phyloP scores from a whole-genome alignment of 2,888 invertebrate species.

The Piscicola geometra region DNA sequence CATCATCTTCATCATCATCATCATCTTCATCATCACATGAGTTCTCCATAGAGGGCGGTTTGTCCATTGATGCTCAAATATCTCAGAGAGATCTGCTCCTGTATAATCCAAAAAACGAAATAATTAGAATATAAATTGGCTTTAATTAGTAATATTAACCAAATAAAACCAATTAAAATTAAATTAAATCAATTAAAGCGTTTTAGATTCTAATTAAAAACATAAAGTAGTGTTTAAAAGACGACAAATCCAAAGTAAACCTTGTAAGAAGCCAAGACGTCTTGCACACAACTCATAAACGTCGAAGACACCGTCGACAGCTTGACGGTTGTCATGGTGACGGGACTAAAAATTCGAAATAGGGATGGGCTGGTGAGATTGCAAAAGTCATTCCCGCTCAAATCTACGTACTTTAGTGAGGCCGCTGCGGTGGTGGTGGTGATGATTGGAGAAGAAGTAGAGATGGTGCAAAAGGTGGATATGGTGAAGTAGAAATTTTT shows the following conservation, averaged over 20 bases:
- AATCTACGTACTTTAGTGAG: background rate
- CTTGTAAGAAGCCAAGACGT: background rate
- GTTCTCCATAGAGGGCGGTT: background rate
- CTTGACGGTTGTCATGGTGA: background rate
- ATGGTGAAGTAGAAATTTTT: too few relatives aligned
- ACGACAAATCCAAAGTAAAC: too few relatives aligned
- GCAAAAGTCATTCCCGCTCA: background rate
- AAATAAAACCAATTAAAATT: too few relatives aligned
- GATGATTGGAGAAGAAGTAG: too few relatives aligned
- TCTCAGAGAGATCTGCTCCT: background rate
- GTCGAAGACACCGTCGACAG: background rate
- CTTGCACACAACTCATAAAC: background rate
- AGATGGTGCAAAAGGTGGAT: background rate
- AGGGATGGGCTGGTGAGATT: background rate
- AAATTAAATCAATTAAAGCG: too few relatives aligned
- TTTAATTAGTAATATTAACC: too few relatives aligned
- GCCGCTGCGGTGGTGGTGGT: too few relatives aligned
- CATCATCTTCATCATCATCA: background rate
- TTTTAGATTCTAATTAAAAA: too few relatives aligned
- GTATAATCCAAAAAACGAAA: too few relatives aligned
- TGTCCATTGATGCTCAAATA: background rate
- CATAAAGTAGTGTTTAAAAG: too few relatives aligned
- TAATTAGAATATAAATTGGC: too few relatives aligned
- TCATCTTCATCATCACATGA: background rate
- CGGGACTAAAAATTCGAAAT: background rate